These are phyloP conservation scores for Athene cunicularia DNA, from an alignment of 2,113 vertebrate species.

Conservation along the genomic window DNA sequence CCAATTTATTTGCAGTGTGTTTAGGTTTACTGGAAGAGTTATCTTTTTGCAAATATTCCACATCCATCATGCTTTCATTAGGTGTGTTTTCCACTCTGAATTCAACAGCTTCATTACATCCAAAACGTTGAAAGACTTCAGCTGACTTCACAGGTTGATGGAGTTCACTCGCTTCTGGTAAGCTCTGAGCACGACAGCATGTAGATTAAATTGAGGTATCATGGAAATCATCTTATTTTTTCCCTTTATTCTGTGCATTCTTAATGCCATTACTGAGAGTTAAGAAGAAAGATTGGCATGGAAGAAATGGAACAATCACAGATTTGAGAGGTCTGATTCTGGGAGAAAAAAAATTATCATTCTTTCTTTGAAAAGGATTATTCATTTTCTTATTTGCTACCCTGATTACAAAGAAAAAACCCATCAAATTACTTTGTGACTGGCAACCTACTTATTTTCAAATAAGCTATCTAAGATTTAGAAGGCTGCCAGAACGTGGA, in stretches of 20 bases:
- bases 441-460: not conserved
- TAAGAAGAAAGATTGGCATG: not conserved
- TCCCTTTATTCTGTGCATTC: not conserved
- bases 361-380: not conserved
- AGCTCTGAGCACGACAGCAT: conserved; percentile 31
- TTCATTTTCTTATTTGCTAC: not conserved
- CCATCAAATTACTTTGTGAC: not conserved
- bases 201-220: not conserved
- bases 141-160: conserved; percentile 9
- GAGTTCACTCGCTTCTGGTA: conserved; percentile 6
- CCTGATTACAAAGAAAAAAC: not conserved
- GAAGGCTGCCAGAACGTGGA: not conserved
- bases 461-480: not conserved
- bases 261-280: not conserved
- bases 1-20: not conserved
- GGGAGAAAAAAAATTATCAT: not conserved
- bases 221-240: not conserved
- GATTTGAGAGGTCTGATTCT: not conserved
- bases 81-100: not conserved
- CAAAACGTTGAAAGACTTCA: not conserved
- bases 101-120: conserved; percentile 1
- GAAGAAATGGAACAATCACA: not conserved
- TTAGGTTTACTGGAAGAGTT: not conserved
- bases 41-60: not conserved
- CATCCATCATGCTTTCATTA: not conserved